These are phyloP conservation scores for Acropternis orthonyx DNA, from an alignment of 2,797 vertebrate species.

Conservation along the genomic window DNA sequence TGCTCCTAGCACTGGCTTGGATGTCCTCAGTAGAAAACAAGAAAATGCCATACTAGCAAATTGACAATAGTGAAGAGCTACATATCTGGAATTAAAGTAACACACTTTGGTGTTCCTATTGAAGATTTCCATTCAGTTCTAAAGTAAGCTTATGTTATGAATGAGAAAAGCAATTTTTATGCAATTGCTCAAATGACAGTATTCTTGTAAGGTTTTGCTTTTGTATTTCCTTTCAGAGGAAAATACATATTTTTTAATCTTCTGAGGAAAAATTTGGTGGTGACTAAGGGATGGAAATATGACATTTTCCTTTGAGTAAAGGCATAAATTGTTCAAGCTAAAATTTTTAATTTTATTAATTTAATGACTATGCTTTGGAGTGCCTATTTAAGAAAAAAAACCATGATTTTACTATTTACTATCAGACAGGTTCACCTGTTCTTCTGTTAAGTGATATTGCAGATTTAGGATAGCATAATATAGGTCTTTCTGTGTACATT, in stretches of 20 bases:
- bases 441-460: background rate
- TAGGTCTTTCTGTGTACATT: background rate
- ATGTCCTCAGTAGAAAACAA: background rate
- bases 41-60: background rate
- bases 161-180: conserved; percentile 2
- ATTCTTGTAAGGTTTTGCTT: background rate
- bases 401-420: background rate
- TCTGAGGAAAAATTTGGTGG: background rate
- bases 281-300: background rate
- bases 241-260: background rate
- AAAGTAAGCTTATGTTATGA: background rate
- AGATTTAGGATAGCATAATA: background rate
- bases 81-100: background rate
- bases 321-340: background rate
- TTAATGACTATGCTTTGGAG: background rate
- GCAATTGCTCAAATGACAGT: background rate
- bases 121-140: conserved; percentile 4
- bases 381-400: background rate
- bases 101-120: background rate
- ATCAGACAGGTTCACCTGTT: background rate
- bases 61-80: background rate
- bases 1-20: background rate
- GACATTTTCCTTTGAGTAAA: background rate
- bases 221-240: background rate
- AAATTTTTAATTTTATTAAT: background rate